Evolutionary conservation across 2,888 invertebrate species (phyloP), one percentile per base, ranked within the genome.

Genomic region (Chydorus sphaericus): DNA sequence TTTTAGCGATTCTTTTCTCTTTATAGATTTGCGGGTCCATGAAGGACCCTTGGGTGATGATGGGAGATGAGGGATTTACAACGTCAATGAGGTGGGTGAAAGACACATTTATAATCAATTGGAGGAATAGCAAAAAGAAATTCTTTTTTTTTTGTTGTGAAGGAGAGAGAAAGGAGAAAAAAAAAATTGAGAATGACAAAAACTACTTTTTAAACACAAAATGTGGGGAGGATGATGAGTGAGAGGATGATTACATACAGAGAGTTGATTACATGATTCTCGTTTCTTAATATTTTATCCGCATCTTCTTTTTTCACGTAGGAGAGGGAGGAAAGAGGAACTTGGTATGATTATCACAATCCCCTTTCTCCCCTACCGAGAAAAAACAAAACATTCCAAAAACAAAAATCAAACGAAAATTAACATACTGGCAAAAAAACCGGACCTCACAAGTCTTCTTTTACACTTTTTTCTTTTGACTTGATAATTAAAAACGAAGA

Each of bases 1-100:
- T 44, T 44, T n/a, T n/a, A n/a, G 44, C 44, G 44, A 44, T 44
- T 44, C 44, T 44, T 44, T 44, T 44, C 44, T 44, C 44, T 44
- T 44, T 44, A 44, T 23, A 23, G 26, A 44, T 23, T 44, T 44
- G 44, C 28, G 44, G 44, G 44, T 44, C 44, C 44, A 26, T 14
- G 28, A 44, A 44, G 44, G 44, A 44, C 44, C 44, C 44, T 14
- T 44, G 11, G 28, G 28, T 26, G 28, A 44, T 26, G 28, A 26
- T 14, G 44, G 44, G 44, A 44, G 23, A 20, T 20, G 44, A 44
- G 8, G 33, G 26, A 26, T 26, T 23, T 16, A 39, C 44, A 23
- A 23, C 23, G 44, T 44, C 44, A 44, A 44, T 44, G 44, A 28
- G 28, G 28, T 26, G 44, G 28, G 44, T 28, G 44, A 44, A 23